phyloP scores from a whole-genome alignment of 2,888 invertebrate genomes.

The Drosophila imparisetae region DNA sequence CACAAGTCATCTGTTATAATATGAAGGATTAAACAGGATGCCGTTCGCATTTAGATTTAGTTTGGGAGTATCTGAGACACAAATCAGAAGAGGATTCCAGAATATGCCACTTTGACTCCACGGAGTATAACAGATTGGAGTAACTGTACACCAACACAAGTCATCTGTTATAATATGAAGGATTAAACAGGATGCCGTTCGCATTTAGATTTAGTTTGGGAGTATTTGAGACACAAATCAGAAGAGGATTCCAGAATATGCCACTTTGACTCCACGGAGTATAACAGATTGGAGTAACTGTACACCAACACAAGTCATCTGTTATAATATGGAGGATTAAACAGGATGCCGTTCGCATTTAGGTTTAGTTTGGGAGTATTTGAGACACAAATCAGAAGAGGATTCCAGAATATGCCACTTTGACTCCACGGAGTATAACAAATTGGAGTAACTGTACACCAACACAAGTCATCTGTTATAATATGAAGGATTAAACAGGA shows the following conservation, averaged over 20 bases:
- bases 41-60: conserved; percentile 33
- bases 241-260: conserved; percentile 20
- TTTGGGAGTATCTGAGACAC: conserved; percentile 49
- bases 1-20: conserved; percentile 55
- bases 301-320: conserved; percentile 54
- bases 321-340: conserved; percentile 36
- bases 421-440: conserved; percentile 47
- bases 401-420: conserved; percentile 57
- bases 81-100: not conserved
- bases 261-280: conserved; percentile 53
- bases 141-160: conserved; percentile 43
- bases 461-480: conserved; percentile 60
- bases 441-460: conserved; percentile 17
- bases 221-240: conserved; percentile 56
- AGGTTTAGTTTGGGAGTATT: conserved; percentile 52
- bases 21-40: conserved; percentile 44
- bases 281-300: conserved; percentile 4
- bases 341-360: conserved; percentile 53
- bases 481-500: conserved; percentile 59
- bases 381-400: conserved; percentile 56
- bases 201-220: conserved; percentile 29
- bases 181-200: conserved; percentile 54
- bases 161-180: conserved; percentile 48
- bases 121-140: not conserved
- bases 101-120: conserved; percentile 48